Base-by-base conservation (phyloP, 2,888 invertebrate genomes). In the Cyclophora punctaria region DNA sequence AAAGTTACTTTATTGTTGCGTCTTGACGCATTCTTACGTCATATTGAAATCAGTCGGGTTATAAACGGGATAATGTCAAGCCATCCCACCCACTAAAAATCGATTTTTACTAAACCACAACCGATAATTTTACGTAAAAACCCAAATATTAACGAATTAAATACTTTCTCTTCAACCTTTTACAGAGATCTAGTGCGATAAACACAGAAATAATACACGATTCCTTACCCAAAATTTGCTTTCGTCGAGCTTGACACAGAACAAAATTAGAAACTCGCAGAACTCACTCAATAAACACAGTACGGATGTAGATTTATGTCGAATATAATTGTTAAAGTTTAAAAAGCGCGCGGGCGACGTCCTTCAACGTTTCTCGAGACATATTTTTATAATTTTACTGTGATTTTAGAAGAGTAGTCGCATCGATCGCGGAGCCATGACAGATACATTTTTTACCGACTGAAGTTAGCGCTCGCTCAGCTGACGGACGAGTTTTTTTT, bases 341-440 rank as follows among this genome's bases (percentile, higher is more conserved):
- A 64, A 57, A 64, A 71, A 73, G 67, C 63, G 63, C 60, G 58
- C 62, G 52, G 54, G 48, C 52, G 55, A 66, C 66, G 69, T 73
- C 63, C 66, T 73, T 71, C 60, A 70, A 63, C 68, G 71, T 65
- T 71, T 69, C 63, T 64, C 74, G 69, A 77, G 75, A 73, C 81
- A 83, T 83, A 83, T 79, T 86, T 80, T 77, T 75, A 69, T 75
- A 75, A 76, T 82, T 84, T 85, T 82, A 71, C 73, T 78, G 76
- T 73, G 72, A 76, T 80, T 80, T 83, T 75, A 78, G 66, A 73
- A 70, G 71, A 71, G 69, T 67, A 71, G 71, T 65, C 73, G 63
- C 78, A 87, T 87, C 85, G 87, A 87, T 87, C 84, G 83, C 70
- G 78, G 59, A 74, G 84, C 86, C 87, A 87, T 87, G 87, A 85